Conservation (phyloP, 2,888 invertebrate species). For the Ornithoptera alexandrae region DNA sequence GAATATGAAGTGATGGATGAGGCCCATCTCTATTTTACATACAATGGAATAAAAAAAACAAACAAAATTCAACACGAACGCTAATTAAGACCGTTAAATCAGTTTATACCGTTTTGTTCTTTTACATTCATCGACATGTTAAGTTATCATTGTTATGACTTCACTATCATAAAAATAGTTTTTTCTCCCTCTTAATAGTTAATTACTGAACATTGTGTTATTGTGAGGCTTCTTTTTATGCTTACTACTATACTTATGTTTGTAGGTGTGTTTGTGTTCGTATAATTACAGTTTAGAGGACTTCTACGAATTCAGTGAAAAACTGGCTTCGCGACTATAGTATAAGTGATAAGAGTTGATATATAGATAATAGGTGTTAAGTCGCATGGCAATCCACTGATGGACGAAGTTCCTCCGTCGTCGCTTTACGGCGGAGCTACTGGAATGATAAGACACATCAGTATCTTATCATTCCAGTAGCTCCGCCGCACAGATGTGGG, state of each 20-base stretch:
- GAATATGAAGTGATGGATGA: slow-evolving; percentile 78
- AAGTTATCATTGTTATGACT: slow-evolving; percentile 54
- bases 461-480: no score
- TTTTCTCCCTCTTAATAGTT: slow-evolving; percentile 1
- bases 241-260: neutral
- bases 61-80: slow-evolving; percentile 60
- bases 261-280: neutral
- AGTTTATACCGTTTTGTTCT: slow-evolving; percentile 59
- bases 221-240: slow-evolving; percentile 7
- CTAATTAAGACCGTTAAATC: slow-evolving; percentile 72
- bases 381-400: no score
- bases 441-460: no score
- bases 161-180: slow-evolving; percentile 42
- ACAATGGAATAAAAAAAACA: slow-evolving; percentile 72
- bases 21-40: slow-evolving; percentile 68
- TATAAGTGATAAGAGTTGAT: no score
- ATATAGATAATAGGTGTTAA: no score
- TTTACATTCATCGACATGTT: slow-evolving; percentile 31
- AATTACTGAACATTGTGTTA: slow-evolving; percentile 12
- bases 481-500: no score
- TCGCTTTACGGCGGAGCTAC: no score
- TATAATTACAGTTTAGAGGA: neutral
- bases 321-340: neutral
- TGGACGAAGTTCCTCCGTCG: no score
- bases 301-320: neutral